These are phyloP conservation scores for cattle (Bos taurus) DNA, from an alignment of 2,113 vertebrate species.

Conservation along the genomic window ARS-UCD2.0 NC_037351.1:5996001-5996500, in stretches of 20 bases:
- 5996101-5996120: too few relatives aligned
- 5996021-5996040: too few relatives aligned
- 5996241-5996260: background rate
- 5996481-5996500: background rate
- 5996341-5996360: background rate
- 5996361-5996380: background rate
- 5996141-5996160: too few relatives aligned
- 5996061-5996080: too few relatives aligned
- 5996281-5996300: background rate
- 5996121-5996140: accelerated
- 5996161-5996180: too few relatives aligned
- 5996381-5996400: background rate
- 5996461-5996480: background rate
- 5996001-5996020: too few relatives aligned
- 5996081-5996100: too few relatives aligned
- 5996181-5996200: too few relatives aligned
- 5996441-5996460: background rate
- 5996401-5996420: background rate
- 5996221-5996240: background rate
- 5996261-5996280: background rate
- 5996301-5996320: background rate
- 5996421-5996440: background rate
- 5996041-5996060: too few relatives aligned
- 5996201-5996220: too few relatives aligned
- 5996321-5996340: background rate